Evolutionary conservation across 2,888 invertebrate genomes (phyloP), one percentile per base, ranked within the genome.

Genomic region (Lucinisca nassula): DNA sequence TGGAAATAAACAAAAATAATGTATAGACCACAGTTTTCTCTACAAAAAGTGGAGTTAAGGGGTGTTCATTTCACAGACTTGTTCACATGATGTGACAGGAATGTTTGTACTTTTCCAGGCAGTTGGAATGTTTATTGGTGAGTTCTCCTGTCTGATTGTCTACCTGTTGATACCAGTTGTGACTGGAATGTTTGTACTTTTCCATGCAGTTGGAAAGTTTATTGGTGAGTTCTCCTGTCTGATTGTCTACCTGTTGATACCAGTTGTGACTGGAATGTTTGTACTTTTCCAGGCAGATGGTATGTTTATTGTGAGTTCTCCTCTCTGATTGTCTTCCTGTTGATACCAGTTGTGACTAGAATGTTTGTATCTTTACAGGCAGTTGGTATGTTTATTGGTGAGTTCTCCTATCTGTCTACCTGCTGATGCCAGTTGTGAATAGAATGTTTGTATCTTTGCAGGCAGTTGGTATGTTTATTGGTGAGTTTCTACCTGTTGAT

Each of bases 261-360:
- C 89, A 45, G 61, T 12, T 37, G 84, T 51, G 85, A 83, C 40
- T 51, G 78, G n/a, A n/a, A n/a, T n/a, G n/a, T n/a, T n/a, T n/a
- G n/a, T n/a, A n/a, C 90, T 78, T 79, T 89, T 95, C 78, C 91
- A 97, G 96, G 98, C 99, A 0, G 97, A 97, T 51, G 97, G 98
- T n/a, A 99, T 99, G 99, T 99, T 99, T 95, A 94, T 99, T 6
- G 99, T 6, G 99, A 99, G 96, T 97, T 98, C 95, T 96, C 98
- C 40, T 99, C 99, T 95, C 97, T 99, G n/a, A 84, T 98, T 21
- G 97, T 97, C 32, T 99, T 98, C 96, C 98, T 98, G 96, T 93
- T 98, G 2, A 94, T 97, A 30, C 75, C 89, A 45, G 61, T 12
- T 37, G 84, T 51, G 85, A 83, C 40, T n/a, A n/a, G n/a, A n/a